Percentiles rank a stretch among this genome's conserved stretches.
phyloP scores from a whole-genome alignment of 53 echinoderm and acorn worm species.

The Pentamera pediparva region DNA sequence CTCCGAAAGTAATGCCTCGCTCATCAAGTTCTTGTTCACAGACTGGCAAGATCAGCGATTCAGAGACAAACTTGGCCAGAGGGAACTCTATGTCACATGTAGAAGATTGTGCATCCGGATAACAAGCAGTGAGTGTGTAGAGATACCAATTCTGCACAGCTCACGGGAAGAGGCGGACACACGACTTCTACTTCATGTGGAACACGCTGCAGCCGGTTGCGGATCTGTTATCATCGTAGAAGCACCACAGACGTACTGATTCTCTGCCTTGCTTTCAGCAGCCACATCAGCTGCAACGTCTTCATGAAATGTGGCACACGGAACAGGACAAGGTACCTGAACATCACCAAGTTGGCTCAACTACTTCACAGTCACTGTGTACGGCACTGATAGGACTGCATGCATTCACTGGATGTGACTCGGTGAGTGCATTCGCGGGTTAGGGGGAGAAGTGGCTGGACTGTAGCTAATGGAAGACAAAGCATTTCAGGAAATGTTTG shows the following conservation, averaged over 20 bases:
- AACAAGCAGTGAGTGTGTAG: too few relatives aligned
- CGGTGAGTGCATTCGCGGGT: constrained; percentile 56
- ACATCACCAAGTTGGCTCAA: constrained; percentile 31
- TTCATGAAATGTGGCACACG: constrained; percentile 39
- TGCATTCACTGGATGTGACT: constrained; percentile 42
- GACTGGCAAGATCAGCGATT: too few relatives aligned
- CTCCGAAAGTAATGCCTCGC: background rate
- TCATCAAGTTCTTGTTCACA: constrained; percentile 21
- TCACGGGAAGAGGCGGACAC: constrained; percentile 50
- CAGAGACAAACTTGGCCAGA: too few relatives aligned
- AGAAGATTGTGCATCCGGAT: too few relatives aligned
- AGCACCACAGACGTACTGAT: constrained; percentile 34
- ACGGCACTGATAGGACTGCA: constrained; percentile 34
- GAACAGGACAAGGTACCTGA: constrained; percentile 28
- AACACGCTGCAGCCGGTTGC: background rate
- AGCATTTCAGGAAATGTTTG: constrained; percentile 9
- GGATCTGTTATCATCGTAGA: background rate
- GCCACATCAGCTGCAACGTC: constrained; percentile 11
- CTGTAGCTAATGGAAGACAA: background rate
- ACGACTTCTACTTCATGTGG: constrained; percentile 33
- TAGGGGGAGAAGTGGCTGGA: constrained; percentile 30
- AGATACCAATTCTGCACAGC: background rate
- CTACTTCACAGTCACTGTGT: constrained; percentile 9
- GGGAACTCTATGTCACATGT: too few relatives aligned
- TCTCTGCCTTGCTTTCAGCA: constrained; percentile 12